phyloP scores from a whole-genome alignment of 2,113 vertebrate species.

The Kryptolebias marmoratus region DNA sequence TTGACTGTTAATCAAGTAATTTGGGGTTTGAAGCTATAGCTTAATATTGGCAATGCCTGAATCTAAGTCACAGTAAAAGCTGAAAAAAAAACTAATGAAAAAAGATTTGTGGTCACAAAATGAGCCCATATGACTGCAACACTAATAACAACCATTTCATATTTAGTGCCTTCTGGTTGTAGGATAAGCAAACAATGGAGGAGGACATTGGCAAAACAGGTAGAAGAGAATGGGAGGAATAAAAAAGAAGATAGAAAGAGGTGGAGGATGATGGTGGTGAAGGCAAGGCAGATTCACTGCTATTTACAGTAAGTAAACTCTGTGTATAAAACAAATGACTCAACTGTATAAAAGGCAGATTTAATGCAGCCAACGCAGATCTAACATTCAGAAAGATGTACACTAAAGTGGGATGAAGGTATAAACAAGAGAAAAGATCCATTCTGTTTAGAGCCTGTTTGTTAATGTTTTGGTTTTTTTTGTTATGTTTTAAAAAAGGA shows the following conservation, averaged over 20 bases:
- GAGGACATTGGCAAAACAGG: neutral
- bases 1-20: too few relatives aligned
- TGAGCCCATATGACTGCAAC: neutral
- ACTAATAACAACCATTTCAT: too few relatives aligned
- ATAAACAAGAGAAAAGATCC: constrained; percentile 13
- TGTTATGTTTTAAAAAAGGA: neutral
- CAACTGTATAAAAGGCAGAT: constrained; percentile 28
- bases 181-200: neutral
- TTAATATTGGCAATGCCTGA: too few relatives aligned
- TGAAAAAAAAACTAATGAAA: too few relatives aligned
- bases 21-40: too few relatives aligned
- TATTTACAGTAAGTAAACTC: constrained; percentile 17
- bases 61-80: too few relatives aligned
- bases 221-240: neutral
- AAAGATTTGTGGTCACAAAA: neutral
- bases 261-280: neutral
- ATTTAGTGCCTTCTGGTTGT: neutral
- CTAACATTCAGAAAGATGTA: constrained; percentile 37
- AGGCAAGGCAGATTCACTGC: neutral
- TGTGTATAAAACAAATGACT: constrained; percentile 45
- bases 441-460: constrained; percentile 36
- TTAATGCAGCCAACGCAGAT: constrained; percentile 30
- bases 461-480: constrained; percentile 10
- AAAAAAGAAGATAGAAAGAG: neutral
- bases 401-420: constrained; percentile 41